Evolutionary conservation across 2,113 vertebrate genomes (phyloP), one percentile per base, ranked within the genome.

Genomic region (Otolemur garnettii): DNA sequence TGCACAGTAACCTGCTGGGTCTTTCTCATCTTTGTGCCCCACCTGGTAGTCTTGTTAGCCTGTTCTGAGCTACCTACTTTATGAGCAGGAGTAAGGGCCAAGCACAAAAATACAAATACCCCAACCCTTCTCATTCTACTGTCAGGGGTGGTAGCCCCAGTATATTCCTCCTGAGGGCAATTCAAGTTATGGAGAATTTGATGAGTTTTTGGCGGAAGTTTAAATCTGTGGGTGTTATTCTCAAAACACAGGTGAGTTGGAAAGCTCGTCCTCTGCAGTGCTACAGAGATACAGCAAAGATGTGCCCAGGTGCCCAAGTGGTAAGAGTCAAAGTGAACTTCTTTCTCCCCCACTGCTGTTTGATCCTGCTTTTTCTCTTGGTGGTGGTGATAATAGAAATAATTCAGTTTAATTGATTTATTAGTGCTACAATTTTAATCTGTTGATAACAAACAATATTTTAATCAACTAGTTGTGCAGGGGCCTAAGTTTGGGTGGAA

Each of bases 231-330:
- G 96, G 93, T 97, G 35, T 98, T 79, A 53, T 98, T 98, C 87
- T 97, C 64, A 96, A 97, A 98, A 97, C 81, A 83, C 96, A 96
- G 97, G 96, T 68, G 94, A 96, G 96, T 93, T 96, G 96, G 96
- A 77, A 98, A 94, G 30, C 82, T 69, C 66, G 1, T 90, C 94
- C 68, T 93, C 94, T 84, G n/a, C 90, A 17, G 62, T 94, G 64
- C 96, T 97, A n/a, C 95, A 97, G 93, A 97, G 90, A 87, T 95
- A 93, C 97, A 95, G 81, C 90, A 60, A 89, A 94, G 94, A 97
- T 50, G 72, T 66, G 35, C 24, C 50, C 94, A 55, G 26, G 55
- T 62, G 95, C 95, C 77, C 81, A 2, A 33, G 95, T 88, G 97
- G 97, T 97, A 97, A 98, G 97, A 96, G 66, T 45, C 84, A 6